phyloP scores from a whole-genome alignment of 2,113 vertebrate genomes.

The Mastomys natalensis region DNA sequence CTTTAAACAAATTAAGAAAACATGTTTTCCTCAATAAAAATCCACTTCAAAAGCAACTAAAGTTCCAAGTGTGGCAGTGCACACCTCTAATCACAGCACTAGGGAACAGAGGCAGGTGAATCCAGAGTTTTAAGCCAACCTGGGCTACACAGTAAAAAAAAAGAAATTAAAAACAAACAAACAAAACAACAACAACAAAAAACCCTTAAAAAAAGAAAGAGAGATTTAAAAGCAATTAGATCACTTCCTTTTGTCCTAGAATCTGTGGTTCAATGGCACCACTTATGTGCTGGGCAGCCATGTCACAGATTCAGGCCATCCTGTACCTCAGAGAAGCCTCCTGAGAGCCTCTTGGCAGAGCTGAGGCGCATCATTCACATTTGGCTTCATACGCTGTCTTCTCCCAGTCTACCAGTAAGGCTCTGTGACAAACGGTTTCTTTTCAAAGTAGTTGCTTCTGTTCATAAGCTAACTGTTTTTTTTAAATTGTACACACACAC shows the following conservation, averaged over 20 bases:
- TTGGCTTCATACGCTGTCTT: background rate
- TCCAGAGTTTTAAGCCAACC: background rate
- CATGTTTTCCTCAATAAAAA: conserved; percentile 20
- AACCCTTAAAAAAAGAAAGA: background rate
- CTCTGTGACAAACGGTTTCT: background rate
- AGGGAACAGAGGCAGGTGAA: background rate
- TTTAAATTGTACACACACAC: background rate
- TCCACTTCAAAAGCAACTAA: background rate
- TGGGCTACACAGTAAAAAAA: background rate
- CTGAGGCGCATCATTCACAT: background rate
- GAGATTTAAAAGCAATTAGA: background rate
- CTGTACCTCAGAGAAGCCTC: background rate
- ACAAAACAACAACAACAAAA: background rate
- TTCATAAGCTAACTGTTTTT: background rate
- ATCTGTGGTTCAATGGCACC: background rate
- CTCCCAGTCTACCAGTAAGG: background rate
- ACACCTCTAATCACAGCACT: background rate
- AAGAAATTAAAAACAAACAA: too few species aligned
- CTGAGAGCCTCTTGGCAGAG: background rate
- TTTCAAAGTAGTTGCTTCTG: background rate
- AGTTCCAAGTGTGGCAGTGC: background rate
- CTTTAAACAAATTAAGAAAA: conserved; percentile 48
- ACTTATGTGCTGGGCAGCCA: background rate
- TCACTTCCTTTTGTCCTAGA: conserved; percentile 1
- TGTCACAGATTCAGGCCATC: background rate